Conservation (phyloP, 1,140 invertebrate genomes). For the Chlorops oryzae region DNA sequence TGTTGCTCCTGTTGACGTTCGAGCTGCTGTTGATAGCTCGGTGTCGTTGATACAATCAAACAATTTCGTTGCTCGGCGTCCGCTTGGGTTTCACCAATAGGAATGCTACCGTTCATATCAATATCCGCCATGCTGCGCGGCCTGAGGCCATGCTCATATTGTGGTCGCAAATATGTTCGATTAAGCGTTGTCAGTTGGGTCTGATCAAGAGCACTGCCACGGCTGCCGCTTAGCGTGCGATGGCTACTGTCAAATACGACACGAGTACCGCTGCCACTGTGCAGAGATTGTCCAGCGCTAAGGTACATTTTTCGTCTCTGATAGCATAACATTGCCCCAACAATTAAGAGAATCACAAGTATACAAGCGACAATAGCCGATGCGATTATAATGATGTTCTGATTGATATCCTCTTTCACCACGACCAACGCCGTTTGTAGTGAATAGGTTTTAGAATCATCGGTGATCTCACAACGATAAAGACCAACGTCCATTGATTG, state of each 20-base stretch:
- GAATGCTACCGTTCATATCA: slow-evolving; percentile 4
- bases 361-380: slow-evolving; percentile 87
- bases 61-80: slow-evolving; percentile 19
- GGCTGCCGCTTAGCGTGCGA: slow-evolving; percentile 21
- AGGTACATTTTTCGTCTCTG: slow-evolving; percentile 47
- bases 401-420: slow-evolving; percentile 49
- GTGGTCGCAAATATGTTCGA: slow-evolving; percentile 26
- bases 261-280: slow-evolving; percentile 47
- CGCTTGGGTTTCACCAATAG: no score
- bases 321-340: slow-evolving; percentile 90
- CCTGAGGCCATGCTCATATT: slow-evolving; percentile 16
- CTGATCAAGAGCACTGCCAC: slow-evolving; percentile 24
- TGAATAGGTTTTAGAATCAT: slow-evolving; percentile 41
- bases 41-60: slow-evolving; percentile 34
- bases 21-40: slow-evolving; percentile 37
- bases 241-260: slow-evolving; percentile 20
- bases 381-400: slow-evolving; percentile 57
- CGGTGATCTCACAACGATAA: slow-evolving; percentile 81
- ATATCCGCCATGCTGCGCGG: slow-evolving; percentile 32
- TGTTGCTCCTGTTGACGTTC: background rate
- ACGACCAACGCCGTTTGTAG: slow-evolving; percentile 47
- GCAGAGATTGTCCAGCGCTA: background rate
- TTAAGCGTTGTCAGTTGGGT: slow-evolving; percentile 38
- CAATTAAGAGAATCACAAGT: slow-evolving; percentile 78
- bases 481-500: slow-evolving; percentile 68